Evolutionary conservation across 1,140 invertebrate genomes (phyloP).

Genomic region (Drosophila sechellia): DNA sequence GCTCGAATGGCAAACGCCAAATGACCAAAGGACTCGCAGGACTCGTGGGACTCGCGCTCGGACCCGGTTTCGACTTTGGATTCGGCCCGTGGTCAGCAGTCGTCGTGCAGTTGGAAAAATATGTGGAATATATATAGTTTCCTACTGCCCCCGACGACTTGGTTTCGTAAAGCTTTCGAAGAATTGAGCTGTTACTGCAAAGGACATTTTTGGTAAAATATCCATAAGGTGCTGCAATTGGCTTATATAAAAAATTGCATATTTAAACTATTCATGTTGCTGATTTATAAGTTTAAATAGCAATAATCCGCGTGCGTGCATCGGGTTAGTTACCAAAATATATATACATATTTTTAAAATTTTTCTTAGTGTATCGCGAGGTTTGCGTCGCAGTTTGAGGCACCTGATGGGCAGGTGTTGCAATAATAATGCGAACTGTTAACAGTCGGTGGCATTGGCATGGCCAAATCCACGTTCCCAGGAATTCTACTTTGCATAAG

Average conservation of each 20-base stretch:
- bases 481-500: constrained; percentile 48
- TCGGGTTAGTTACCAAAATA: too few relatives aligned
- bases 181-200: background rate
- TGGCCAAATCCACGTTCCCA: constrained; percentile 33
- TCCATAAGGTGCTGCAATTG: too few relatives aligned
- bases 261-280: too few relatives aligned
- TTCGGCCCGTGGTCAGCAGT: constrained; percentile 44
- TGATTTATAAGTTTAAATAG: too few relatives aligned
- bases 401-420: constrained; percentile 33
- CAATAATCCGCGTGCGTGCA: too few relatives aligned
- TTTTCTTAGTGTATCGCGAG: constrained; percentile 4
- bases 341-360: too few relatives aligned
- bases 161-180: background rate
- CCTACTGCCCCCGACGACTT: background rate
- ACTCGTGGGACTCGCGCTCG: constrained; percentile 31
- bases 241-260: too few relatives aligned
- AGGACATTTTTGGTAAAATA: too few relatives aligned
- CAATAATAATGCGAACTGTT: constrained; percentile 55
- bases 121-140: background rate
- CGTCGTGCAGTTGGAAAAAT: constrained; percentile 17
- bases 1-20: constrained; percentile 74
- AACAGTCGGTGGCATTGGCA: constrained; percentile 24
- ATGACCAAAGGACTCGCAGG: constrained; percentile 62
- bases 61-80: constrained; percentile 27
- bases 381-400: background rate